phyloP scores from a whole-genome alignment of 2,888 invertebrate species.

The Emmelina monodactyla region DNA sequence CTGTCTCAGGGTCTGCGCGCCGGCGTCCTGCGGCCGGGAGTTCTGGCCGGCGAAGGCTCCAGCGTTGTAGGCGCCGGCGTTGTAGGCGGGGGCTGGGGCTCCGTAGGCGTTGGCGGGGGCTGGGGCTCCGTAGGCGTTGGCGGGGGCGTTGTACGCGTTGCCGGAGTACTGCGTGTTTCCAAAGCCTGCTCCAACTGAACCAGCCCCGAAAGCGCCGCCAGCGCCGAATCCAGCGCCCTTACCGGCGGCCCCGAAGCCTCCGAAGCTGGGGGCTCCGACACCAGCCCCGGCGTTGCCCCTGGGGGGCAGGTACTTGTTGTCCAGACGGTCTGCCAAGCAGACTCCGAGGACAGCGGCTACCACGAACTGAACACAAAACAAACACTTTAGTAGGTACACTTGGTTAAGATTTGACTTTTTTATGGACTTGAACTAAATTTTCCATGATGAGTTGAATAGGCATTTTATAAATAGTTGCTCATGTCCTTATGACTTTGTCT shows the following conservation, averaged over 20 bases:
- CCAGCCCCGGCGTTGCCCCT: constrained; percentile 51
- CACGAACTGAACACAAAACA: constrained; percentile 33
- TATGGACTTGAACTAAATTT: too few relatives aligned
- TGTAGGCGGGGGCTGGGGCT: constrained; percentile 24
- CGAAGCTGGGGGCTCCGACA: constrained; percentile 23
- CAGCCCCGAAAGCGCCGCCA: constrained; percentile 17
- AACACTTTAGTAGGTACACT: too few relatives aligned
- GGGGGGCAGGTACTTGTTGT: constrained; percentile 59
- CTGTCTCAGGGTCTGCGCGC: constrained; percentile 43
- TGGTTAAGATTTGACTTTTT: too few relatives aligned
- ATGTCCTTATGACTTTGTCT: too few relatives aligned
- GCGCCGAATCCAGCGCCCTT: constrained; percentile 18
- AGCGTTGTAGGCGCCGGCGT: constrained; percentile 8
- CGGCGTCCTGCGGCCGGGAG: constrained; percentile 35
- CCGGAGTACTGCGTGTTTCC: constrained; percentile 15
- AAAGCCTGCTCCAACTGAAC: constrained; percentile 17
- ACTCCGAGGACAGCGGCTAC: constrained; percentile 51
- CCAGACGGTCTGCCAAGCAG: constrained; percentile 53
- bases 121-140: constrained; percentile 20
- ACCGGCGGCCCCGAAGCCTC: constrained; percentile 16
- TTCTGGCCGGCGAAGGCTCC: constrained; percentile 18
- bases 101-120: constrained; percentile 26
- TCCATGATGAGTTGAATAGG: too few relatives aligned
- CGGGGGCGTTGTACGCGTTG: constrained; percentile 13
- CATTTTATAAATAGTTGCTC: too few relatives aligned